These are phyloP conservation scores for Trichechus manatus DNA, from an alignment of 2,113 vertebrate species.

Conservation along the genomic window DNA sequence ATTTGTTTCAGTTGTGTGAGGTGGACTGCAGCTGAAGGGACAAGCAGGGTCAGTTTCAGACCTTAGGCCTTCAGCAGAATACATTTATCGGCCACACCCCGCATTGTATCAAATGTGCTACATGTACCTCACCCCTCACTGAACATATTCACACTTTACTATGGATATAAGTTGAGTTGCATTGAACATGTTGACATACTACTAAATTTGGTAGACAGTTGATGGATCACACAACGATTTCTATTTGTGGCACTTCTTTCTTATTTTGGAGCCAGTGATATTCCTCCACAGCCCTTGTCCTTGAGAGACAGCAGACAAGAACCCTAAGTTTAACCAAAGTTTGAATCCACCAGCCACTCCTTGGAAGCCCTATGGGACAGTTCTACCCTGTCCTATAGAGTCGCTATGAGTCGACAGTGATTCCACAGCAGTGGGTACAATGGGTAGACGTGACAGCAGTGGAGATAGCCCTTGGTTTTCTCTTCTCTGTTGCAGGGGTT, in stretches of 20 bases:
- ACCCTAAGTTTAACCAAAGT: neutral
- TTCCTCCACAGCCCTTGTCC: neutral
- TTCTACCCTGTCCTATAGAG: no score
- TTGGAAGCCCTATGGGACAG: no score
- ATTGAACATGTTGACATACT: fast-evolving
- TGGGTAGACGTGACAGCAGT: neutral
- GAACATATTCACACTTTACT: no score
- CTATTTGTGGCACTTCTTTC: neutral
- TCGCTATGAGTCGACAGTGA: no score
- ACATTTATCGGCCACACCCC: neutral
- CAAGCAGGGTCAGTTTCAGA: neutral
- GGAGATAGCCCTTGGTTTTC: neutral
- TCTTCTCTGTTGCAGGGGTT: neutral
- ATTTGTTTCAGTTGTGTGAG: neutral
- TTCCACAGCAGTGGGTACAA: no score
- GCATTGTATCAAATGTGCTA: fast-evolving
- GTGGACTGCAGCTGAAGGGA: neutral
- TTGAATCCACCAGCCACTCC: no score
- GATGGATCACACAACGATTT: neutral
- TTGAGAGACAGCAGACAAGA: neutral
- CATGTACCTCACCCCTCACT: neutral
- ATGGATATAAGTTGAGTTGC: fast-evolving
- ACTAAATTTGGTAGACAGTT: neutral
- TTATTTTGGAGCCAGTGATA: neutral
- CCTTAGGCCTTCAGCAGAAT: neutral